These are phyloP conservation scores for Nephila pilipes DNA, from an alignment of 1,140 invertebrate species.

Conservation along the genomic window DNA sequence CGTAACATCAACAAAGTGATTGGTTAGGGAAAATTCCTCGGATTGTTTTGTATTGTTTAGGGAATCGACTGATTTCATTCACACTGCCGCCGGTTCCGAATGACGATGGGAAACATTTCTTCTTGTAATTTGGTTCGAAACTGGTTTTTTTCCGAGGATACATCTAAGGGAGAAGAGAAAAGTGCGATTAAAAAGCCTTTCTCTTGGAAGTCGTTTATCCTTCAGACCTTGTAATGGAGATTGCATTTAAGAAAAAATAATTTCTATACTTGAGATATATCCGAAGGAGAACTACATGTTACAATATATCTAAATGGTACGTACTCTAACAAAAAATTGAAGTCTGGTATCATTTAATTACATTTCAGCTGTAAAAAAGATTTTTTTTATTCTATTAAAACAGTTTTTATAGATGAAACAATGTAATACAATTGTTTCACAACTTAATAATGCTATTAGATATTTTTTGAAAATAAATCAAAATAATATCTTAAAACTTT, in stretches of 20 bases:
- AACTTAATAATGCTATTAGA: too few relatives aligned
- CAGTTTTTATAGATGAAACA: too few relatives aligned
- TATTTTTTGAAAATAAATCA: too few relatives aligned
- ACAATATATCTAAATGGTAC: too few relatives aligned
- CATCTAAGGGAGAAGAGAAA: neutral
- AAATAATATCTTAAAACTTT: too few relatives aligned
- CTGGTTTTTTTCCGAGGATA: neutral
- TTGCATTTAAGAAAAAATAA: neutral
- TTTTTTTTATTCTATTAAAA: too few relatives aligned
- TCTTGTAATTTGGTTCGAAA: neutral
- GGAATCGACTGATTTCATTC: neutral
- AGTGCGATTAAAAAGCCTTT: neutral
- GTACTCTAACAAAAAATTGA: too few relatives aligned
- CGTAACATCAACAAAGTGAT: neutral
- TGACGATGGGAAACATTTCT: neutral
- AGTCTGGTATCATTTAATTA: too few relatives aligned
- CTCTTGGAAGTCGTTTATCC: neutral
- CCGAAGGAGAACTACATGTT: neutral
- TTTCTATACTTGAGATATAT: neutral
- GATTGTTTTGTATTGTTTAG: conserved; percentile 5
- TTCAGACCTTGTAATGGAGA: neutral
- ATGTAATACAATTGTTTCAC: too few relatives aligned
- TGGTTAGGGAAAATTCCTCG: neutral
- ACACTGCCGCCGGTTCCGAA: neutral
- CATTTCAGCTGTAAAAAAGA: too few relatives aligned